Evolutionary conservation across 2,888 invertebrate species (phyloP), one percentile per base, ranked within the genome.

Genomic region (Nymphalis polychloros): DNA sequence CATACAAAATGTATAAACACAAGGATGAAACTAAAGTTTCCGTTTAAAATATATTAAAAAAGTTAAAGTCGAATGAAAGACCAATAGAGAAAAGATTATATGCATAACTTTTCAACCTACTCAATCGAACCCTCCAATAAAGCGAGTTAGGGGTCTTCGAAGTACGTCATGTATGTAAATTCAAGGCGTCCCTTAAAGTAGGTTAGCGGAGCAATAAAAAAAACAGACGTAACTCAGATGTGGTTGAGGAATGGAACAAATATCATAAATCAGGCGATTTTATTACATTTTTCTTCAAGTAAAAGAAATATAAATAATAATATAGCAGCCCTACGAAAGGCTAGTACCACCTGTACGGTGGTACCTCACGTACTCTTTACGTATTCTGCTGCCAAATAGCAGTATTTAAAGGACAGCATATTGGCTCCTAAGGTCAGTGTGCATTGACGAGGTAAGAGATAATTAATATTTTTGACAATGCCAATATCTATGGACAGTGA

Each of bases 121-220:
- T 55, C 52, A 67, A 53, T 68, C 57, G 68, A 62, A 64, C 63
- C 67, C 64, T 68, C 67, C 65, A 63, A 67, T 72, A 67, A 71
- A 66, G 61, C 62, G 63, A 67, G 73, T 64, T 64, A 67, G 63
- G 61, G 17, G 31, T 31, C 53, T 23, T 66, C 20, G 60, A 17
- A 19, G 47, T 41, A 31, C 16, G 31, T 20, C 47, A 53, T 35
- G 61, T 41, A 61, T 55, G 66, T 67, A 67, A 67, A 67, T 67
- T 55, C 50, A 13, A 61, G 19, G 53, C 48, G 53, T 48, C 59
- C 62, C 53, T 66, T 59, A 64, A 71, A 71, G 64, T 68, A 67
- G 71, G 67, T 68, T 67, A 64, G 61, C 62, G 49, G 48, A 46
- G 62, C 57, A 53, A 71, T 69, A 73, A 68, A 71, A 41, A 67